Evolutionary conservation across 1,140 invertebrate species (phyloP).

Genomic region (Parapsyche elsis): DNA sequence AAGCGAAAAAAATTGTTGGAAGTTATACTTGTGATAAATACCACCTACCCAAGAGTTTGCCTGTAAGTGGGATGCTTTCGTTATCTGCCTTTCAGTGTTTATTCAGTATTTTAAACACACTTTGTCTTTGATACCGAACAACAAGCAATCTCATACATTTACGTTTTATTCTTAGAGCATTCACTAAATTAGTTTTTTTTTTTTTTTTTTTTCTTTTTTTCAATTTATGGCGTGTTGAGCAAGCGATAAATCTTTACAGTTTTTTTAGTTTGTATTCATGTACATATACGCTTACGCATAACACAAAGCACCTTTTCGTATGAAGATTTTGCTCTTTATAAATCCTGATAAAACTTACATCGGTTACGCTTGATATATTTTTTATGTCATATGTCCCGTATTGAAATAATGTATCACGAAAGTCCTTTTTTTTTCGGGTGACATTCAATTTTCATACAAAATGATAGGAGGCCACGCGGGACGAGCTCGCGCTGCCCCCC

Average conservation of each 20-base stretch:
- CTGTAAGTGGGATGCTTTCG: slow-evolving; percentile 37
- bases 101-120: slow-evolving; percentile 50
- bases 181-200: slow-evolving; percentile 54
- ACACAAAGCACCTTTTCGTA: background rate
- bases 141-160: slow-evolving; percentile 38
- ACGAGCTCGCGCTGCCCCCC: slow-evolving; percentile 18
- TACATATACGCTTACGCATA: background rate
- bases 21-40: slow-evolving; percentile 37
- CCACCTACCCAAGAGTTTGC: background rate
- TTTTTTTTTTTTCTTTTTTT: slow-evolving; percentile 53
- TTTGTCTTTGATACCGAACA: slow-evolving; percentile 43
- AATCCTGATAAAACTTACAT: background rate
- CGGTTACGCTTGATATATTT: slow-evolving; percentile 8
- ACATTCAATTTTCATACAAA: slow-evolving; percentile 52
- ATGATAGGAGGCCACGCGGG: slow-evolving; percentile 26
- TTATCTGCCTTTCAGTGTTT: slow-evolving; percentile 42
- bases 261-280: slow-evolving; percentile 20
- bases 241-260: slow-evolving; percentile 52
- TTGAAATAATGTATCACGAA: too few species aligned
- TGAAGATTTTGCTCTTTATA: background rate
- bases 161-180: slow-evolving; percentile 9
- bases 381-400: background rate
- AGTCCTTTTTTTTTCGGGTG: slow-evolving; percentile 32
- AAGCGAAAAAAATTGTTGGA: slow-evolving; percentile 33
- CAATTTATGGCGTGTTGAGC: slow-evolving; percentile 53